Evolutionary conservation across 1,140 invertebrate genomes (phyloP).

Genomic region (Leptonema lineaticorne): DNA sequence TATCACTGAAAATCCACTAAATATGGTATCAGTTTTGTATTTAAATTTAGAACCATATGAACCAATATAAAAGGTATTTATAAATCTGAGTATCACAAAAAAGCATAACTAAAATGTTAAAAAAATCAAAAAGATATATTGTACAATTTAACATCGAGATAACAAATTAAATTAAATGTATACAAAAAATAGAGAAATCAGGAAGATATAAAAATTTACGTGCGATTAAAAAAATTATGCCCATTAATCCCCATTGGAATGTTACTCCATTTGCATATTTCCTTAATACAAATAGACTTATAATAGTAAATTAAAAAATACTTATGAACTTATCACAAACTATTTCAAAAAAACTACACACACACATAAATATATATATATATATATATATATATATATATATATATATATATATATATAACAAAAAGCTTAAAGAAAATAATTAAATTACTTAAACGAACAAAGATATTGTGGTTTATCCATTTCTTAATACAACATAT

Average conservation of each 20-base stretch:
- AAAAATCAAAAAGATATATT: no score
- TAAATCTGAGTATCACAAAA: no score
- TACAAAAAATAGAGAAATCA: no score
- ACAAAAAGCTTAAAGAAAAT: conserved; percentile 26
- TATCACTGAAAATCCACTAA: no score
- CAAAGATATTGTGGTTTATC: conserved; percentile 40
- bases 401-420: not conserved
- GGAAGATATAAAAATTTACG: not conserved
- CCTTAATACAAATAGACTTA: conserved; percentile 37
- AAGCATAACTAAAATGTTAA: no score
- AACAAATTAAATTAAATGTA: no score
- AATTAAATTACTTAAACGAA: conserved; percentile 37
- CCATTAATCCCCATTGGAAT: conserved; percentile 41
- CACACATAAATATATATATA: conserved; percentile 6
- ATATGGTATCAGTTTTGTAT: no score
- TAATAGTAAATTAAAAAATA: conserved; percentile 34
- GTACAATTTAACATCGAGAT: no score
- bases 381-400: no score
- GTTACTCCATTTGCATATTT: conserved; percentile 33
- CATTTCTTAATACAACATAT: conserved; percentile 28
- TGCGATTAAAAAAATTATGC: conserved; percentile 34
- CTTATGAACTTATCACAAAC: conserved; percentile 4
- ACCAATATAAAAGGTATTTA: no score
- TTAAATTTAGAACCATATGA: no score
- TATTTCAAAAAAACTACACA: conserved; percentile 16